Conservation (phyloP, 2,888 invertebrate genomes). For the Argyresthia goedartella region DNA sequence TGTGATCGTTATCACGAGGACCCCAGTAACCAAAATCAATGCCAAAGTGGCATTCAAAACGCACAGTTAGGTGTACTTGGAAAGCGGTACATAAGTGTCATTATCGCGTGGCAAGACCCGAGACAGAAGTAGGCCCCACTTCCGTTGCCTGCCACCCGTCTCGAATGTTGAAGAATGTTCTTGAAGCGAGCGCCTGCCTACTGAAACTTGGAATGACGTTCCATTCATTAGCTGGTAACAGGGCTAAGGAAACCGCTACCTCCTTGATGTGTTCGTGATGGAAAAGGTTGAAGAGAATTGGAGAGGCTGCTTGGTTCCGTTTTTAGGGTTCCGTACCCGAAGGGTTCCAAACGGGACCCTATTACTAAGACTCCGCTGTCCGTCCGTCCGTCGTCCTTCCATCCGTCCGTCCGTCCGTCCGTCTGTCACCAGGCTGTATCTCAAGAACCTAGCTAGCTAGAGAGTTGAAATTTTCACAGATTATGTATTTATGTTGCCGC, state of each 20-base stretch:
- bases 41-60: neutral
- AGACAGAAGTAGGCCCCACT: conserved; percentile 45
- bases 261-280: neutral
- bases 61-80: neutral
- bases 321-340: too few relatives aligned
- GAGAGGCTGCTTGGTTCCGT: too few relatives aligned
- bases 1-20: too few relatives aligned
- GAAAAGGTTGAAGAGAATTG: neutral
- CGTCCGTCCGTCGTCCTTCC: too few relatives aligned
- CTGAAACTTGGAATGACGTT: conserved; percentile 18
- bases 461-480: too few relatives aligned
- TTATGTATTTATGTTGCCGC: too few relatives aligned
- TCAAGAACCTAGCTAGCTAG: too few relatives aligned
- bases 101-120: conserved; percentile 1
- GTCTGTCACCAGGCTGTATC: too few relatives aligned
- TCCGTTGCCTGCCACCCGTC: conserved; percentile 38
- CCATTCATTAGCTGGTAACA: conserved; percentile 4
- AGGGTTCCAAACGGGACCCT: too few relatives aligned
- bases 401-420: too few relatives aligned
- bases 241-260: neutral
- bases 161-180: conserved; percentile 35
- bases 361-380: too few relatives aligned
- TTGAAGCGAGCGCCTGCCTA: conserved; percentile 19
- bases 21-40: too few relatives aligned
- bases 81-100: neutral